Base-by-base conservation (phyloP, 2,888 invertebrate species). In the Chouioia cunea region DNA sequence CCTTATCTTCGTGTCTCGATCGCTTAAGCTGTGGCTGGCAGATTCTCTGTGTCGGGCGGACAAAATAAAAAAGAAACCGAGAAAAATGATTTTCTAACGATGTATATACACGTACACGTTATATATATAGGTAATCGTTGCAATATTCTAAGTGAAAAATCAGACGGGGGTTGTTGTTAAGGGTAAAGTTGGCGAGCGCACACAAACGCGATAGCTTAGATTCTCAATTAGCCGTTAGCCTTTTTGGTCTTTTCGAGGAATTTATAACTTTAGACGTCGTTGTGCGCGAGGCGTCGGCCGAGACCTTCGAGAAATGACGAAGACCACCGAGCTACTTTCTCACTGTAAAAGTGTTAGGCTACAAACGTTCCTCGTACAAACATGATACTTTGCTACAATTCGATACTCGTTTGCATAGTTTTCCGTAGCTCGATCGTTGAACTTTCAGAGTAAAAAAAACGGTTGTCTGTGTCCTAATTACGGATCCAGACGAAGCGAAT, bases 141-240 rank as follows among this genome's bases (percentile, higher is more conserved):
- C 27, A 6, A 27, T 27, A n/a, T 27, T 6, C 27, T 4, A 3
- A 6, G 3, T 27, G 27, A 27, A 27, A 27, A 27, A 27, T 6
- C 27, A 27, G 6, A 27, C 27, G 27, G 4, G 27, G 27, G 27
- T 4, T 3, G 6, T 27, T 27, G 27, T 27, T 6, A 4, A 22
- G 36, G 56, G 52, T 66, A n/a, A n/a, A n/a, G n/a, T n/a, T n/a
- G n/a, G 27, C 27, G 27, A n/a, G n/a, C n/a, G 27, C 27, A 27
- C 27, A 27, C 3, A 4, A 6, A 6, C 27, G 27, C 27, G 27
- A 27, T n/a, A n/a, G n/a, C n/a, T n/a, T n/a, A n/a, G 52, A 66
- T 52, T 66, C 53, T 66, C 66, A 66, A 66, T 59, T 66, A 53
- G 58, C 52, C 59, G 52, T 66, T 66, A 12, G 27, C 58, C 59